These are phyloP conservation scores for Eurypyga helias DNA, from an alignment of 2,113 vertebrate genomes.

Conservation along the genomic window DNA sequence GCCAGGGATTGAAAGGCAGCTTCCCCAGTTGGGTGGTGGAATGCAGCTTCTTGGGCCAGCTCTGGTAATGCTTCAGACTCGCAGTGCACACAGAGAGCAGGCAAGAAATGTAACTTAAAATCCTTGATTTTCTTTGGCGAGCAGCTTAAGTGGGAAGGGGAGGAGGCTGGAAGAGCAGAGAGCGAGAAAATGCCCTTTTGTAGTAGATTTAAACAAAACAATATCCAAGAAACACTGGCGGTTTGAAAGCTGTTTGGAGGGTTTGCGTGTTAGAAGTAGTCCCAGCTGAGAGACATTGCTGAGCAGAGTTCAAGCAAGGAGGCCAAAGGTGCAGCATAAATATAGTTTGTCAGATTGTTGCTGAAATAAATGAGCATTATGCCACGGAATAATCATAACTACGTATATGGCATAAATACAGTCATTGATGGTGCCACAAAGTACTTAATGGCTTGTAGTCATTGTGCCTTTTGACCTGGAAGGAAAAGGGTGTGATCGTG, in stretches of 20 bases:
- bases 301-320: constrained; percentile 63
- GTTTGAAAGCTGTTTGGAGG: constrained; percentile 34
- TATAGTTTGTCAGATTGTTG: constrained; percentile 47
- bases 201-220: constrained; percentile 36
- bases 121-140: not conserved
- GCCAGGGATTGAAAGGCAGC: not conserved
- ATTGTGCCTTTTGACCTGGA: constrained; percentile 43
- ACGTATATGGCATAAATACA: not conserved
- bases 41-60: not conserved
- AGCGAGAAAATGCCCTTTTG: constrained; percentile 2
- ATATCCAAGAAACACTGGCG: constrained; percentile 13
- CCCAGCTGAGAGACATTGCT: constrained; percentile 57
- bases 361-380: constrained; percentile 51
- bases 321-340: constrained; percentile 68
- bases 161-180: not conserved
- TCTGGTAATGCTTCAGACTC: rapidly evolving
- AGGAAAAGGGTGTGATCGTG: not conserved
- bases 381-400: not conserved
- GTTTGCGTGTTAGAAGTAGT: constrained; percentile 40
- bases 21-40: not conserved
- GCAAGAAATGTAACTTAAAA: not conserved
- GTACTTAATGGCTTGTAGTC: constrained; percentile 22
- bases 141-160: not conserved
- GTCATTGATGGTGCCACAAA: not conserved
- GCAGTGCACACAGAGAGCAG: not conserved